Conservation (phyloP, 1,140 invertebrate genomes). For the Liolophura sinensis region DNA sequence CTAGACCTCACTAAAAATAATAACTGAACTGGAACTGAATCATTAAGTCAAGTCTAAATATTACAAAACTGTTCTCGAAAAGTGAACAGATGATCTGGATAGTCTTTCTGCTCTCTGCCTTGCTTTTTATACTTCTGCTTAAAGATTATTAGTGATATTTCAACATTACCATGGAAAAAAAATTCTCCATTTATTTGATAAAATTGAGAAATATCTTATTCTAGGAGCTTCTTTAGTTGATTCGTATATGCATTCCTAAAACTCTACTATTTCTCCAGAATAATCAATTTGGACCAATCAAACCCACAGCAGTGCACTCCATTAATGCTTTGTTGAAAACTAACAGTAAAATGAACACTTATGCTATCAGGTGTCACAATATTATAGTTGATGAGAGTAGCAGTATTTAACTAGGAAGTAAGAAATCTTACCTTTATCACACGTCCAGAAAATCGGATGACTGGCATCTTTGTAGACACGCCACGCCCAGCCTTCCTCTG, state of each 20-base stretch:
- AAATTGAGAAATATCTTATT: too few relatives aligned
- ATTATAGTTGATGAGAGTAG: background rate
- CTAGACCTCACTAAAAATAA: too few relatives aligned
- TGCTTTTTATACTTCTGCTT: too few relatives aligned
- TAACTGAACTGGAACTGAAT: too few relatives aligned
- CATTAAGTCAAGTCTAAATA: too few relatives aligned
- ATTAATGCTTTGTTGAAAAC: background rate
- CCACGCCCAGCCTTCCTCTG: slow-evolving; percentile 55
- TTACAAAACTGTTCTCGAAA: too few relatives aligned
- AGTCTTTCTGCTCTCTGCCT: too few relatives aligned
- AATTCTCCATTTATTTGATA: too few relatives aligned
- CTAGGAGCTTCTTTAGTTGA: too few relatives aligned
- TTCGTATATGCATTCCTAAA: background rate
- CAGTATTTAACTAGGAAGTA: background rate
- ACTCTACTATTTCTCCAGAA: background rate
- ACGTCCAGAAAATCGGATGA: slow-evolving; percentile 57
- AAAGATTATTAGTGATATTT: too few relatives aligned
- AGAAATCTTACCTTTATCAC: slow-evolving; percentile 40
- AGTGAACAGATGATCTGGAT: too few relatives aligned
- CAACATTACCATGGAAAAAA: too few relatives aligned
- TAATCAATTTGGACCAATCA: background rate
- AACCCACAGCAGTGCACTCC: background rate
- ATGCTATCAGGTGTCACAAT: background rate
- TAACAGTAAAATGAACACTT: background rate
- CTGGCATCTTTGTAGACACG: slow-evolving; percentile 39